phyloP scores from a whole-genome alignment of 1,140 invertebrate species.

The Frieseomelitta varia region DNA sequence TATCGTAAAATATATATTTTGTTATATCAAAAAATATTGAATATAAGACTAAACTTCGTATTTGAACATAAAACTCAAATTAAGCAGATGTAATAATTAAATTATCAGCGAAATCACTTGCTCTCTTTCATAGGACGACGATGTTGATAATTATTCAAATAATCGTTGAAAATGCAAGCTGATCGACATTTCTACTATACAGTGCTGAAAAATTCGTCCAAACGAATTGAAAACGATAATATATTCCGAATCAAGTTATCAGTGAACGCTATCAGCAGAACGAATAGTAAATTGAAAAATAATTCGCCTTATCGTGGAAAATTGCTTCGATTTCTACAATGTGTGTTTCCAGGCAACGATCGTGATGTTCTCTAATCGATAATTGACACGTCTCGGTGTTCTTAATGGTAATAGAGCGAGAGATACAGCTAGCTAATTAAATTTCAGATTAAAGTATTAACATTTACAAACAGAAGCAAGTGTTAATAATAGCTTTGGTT shows the following conservation, averaged over 20 bases:
- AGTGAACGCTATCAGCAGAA: neutral
- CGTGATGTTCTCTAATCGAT: neutral
- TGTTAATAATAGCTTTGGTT: no score
- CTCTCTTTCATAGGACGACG: neutral
- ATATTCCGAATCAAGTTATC: neutral
- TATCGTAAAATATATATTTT: neutral
- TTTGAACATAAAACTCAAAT: neutral
- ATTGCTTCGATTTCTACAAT: neutral
- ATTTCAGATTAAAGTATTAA: neutral
- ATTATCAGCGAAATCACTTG: neutral
- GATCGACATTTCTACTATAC: neutral
- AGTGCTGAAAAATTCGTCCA: neutral
- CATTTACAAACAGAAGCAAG: no score
- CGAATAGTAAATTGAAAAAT: neutral
- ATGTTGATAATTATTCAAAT: neutral
- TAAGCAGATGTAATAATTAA: neutral
- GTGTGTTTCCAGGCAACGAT: neutral
- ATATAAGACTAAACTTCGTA: neutral
- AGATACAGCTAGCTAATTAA: neutral
- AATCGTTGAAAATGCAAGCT: neutral
- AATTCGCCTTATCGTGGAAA: neutral
- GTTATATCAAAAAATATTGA: no score
- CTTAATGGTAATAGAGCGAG: neutral
- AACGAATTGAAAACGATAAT: neutral
- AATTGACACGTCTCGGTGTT: neutral